Evolutionary conservation across 2,113 vertebrate species (phyloP), one percentile per base, ranked within the genome.

Genomic region (Thalassoma bifasciatum): DNA sequence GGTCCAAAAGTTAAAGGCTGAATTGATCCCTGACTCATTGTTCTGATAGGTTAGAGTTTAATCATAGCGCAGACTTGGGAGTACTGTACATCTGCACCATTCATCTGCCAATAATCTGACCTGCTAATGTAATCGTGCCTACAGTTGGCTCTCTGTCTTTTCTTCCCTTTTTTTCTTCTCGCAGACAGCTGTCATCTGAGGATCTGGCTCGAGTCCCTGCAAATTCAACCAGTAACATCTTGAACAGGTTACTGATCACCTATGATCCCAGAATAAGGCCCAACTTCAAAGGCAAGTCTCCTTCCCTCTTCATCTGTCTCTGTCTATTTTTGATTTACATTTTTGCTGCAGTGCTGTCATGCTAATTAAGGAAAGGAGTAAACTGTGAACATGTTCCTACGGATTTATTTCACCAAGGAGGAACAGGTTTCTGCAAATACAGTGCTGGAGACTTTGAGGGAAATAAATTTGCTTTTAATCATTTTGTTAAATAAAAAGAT

Each of bases 241-340:
- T 99, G 88, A 99, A 98, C 88, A 95, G 95, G 63, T 94, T 99
- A 69, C 92, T 99, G 88, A 89, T 99, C 91, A 96, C 75, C 90
- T 99, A 99, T 61, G 97, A 99, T 89, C 97, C 98, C 61, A 94
- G 98, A 92, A 98, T 99, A 92, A 94, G 98, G 72, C 98, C 98
- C 72, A 98, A 99, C 94, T 99, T 99, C 94, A 99, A 99, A 97
- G 97, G 97, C 95, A 88, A 89, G 96, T 70, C 61, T 70, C 40
- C 30, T 59, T 26, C 7, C 57, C 59, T 69, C 58, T 50, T 79
- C 64, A 75, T 88, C 78, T 51, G 61, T 75, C 77, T 77, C 44
- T 47, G 63, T 75, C 81, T 72, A 13, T 26, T 66, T 84, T 77
- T 54, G 26, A 85, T 75, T 77, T 63, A 68, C 56, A 46, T 81